These are phyloP conservation scores for Eupithecia pulchellata DNA, from an alignment of 2,888 invertebrate species.

Conservation along the genomic window DNA sequence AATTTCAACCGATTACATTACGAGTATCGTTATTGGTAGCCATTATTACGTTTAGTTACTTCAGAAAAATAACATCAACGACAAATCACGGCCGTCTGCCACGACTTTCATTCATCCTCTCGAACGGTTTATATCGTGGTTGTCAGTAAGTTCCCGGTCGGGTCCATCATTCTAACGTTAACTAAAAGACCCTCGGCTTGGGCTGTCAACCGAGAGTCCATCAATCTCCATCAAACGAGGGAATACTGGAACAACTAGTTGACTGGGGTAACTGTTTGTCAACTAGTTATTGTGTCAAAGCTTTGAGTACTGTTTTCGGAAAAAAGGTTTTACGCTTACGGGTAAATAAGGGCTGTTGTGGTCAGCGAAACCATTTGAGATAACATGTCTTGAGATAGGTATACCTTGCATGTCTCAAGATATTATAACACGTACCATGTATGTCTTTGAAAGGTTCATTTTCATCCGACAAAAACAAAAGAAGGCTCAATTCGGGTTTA, in stretches of 20 bases:
- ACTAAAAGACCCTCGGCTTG: constrained; percentile 13
- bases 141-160: constrained; percentile 8
- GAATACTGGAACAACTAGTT: constrained; percentile 5
- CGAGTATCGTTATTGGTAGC: no score
- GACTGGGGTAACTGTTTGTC: neutral
- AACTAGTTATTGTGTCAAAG: neutral
- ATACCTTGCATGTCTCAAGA: no score
- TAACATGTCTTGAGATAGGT: no score
- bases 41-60: neutral
- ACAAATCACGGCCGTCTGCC: neutral
- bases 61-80: neutral
- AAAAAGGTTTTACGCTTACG: neutral
- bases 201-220: constrained; percentile 17
- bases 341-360: no score
- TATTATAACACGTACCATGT: no score
- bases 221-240: constrained; percentile 8
- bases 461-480: no score
- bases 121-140: neutral
- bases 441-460: no score
- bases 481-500: no score
- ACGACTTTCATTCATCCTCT: neutral
- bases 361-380: no score
- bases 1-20: no score
- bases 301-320: neutral
- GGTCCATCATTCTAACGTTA: constrained; percentile 13